phyloP scores from a whole-genome alignment of 2,113 vertebrate species.

The Delphinapterus leucas region DNA sequence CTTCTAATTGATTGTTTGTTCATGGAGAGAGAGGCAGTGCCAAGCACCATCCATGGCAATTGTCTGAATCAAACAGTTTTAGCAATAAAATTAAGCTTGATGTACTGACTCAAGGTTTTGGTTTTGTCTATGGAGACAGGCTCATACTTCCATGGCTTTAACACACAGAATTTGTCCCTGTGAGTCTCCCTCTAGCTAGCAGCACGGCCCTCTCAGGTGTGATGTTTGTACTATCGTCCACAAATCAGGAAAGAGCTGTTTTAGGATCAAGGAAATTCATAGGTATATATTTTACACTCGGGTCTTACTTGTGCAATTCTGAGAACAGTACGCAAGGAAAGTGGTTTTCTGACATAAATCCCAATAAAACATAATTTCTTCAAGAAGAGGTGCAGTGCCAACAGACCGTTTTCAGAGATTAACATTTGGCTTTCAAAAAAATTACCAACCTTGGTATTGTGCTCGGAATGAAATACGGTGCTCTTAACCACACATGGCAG shows the following conservation, averaged over 20 bases:
- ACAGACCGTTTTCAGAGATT: background rate
- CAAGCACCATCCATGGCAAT: background rate
- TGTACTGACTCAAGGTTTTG: background rate
- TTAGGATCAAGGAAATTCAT: background rate
- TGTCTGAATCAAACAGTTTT: background rate
- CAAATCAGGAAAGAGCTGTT: background rate
- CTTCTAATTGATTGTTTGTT: background rate
- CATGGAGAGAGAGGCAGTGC: background rate
- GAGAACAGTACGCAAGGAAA: background rate
- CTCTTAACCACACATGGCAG: background rate
- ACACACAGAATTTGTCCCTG: background rate
- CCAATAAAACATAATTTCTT: background rate
- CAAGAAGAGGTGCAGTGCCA: rapidly evolving
- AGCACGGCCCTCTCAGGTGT: background rate
- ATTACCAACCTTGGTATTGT: background rate
- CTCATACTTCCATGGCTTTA: background rate
- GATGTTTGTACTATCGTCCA: background rate
- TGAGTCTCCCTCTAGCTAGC: background rate
- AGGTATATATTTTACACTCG: background rate
- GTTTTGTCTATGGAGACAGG: background rate
- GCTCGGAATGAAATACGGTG: background rate
- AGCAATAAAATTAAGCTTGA: background rate
- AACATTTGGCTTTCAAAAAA: background rate
- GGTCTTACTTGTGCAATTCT: background rate
- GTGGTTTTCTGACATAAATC: background rate